Conservation (phyloP, 2,888 invertebrate genomes). For the Elysia crispata region DNA sequence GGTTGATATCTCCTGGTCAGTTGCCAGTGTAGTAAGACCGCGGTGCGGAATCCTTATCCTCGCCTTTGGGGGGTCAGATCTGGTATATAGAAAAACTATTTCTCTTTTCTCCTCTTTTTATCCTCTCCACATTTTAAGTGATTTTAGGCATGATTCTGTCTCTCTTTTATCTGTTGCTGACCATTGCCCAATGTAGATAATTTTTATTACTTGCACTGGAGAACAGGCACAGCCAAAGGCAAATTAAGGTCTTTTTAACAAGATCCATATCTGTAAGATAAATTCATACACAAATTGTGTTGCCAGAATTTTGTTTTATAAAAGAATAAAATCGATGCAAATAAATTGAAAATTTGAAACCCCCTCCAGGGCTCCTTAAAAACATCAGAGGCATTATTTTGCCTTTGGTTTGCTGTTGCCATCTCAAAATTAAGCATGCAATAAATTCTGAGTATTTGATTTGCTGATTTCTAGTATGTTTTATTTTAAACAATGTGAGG, state of each 20-base stretch:
- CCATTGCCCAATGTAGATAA: neutral
- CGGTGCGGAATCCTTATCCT: slow-evolving; percentile 47
- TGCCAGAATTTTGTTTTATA: too few species aligned
- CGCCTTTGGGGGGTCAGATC: slow-evolving; percentile 47
- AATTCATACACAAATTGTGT: neutral
- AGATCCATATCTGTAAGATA: neutral
- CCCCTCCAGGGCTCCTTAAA: too few species aligned
- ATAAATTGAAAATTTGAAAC: too few species aligned
- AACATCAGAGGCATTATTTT: neutral
- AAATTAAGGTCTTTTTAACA: neutral
- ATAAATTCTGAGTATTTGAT: too few species aligned
- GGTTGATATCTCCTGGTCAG: slow-evolving; percentile 50
- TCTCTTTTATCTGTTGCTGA: neutral
- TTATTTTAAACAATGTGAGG: too few species aligned
- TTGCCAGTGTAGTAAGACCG: slow-evolving; percentile 50
- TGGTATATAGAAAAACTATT: slow-evolving; percentile 50
- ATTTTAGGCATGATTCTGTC: slow-evolving; percentile 18
- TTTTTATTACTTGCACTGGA: slow-evolving; percentile 33
- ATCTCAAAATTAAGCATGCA: slow-evolving; percentile 36
- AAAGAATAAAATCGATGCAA: too few species aligned
- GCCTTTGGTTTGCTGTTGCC: slow-evolving; percentile 47
- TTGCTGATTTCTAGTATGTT: too few species aligned
- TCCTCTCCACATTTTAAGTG: slow-evolving; percentile 38
- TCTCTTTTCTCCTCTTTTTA: slow-evolving; percentile 27
- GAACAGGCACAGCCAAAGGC: slow-evolving; percentile 30